A percentile compares a stretch with the other conserved stretches of the same genome.
These are phyloP conservation scores for Plagodis dolabraria DNA, from an alignment of 2,888 invertebrate species.

Conservation along the genomic window DNA sequence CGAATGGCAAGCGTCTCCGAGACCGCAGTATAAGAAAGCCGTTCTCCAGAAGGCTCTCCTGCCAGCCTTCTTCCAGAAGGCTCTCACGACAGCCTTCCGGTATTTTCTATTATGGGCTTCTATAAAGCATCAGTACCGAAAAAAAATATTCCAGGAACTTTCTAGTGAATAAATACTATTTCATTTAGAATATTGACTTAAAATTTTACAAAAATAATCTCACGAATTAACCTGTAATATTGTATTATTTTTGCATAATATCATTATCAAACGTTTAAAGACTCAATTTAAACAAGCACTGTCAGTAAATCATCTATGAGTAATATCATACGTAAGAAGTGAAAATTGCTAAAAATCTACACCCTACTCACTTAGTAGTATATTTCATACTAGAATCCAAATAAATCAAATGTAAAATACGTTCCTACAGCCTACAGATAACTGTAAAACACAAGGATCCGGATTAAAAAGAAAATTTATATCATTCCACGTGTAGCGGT, in stretches of 20 bases:
- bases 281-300: conserved; percentile 21
- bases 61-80: too few species aligned
- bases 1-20: too few species aligned
- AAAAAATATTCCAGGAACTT: too few species aligned
- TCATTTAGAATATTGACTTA: too few species aligned
- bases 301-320: conserved; percentile 43
- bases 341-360: conserved; percentile 47
- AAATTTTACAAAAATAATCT: too few species aligned
- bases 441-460: conserved; percentile 41
- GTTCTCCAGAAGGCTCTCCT: too few species aligned
- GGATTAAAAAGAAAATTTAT: conserved; percentile 82
- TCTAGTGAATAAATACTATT: too few species aligned
- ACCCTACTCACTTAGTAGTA: conserved; percentile 29
- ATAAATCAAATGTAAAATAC: conserved; percentile 70
- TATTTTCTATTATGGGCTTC: too few species aligned
- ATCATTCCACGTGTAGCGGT: conserved; percentile 71
- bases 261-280: conserved; percentile 21
- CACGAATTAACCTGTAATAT: too few species aligned
- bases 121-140: too few species aligned
- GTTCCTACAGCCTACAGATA: conserved; percentile 51
- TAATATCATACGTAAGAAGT: conserved; percentile 38
- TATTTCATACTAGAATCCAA: conserved; percentile 44
- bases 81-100: too few species aligned
- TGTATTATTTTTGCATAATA: conserved; percentile 16
- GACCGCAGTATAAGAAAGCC: too few species aligned